Conservation (phyloP, 2,797 vertebrate species). For the Sebastes diaconus region DNA sequence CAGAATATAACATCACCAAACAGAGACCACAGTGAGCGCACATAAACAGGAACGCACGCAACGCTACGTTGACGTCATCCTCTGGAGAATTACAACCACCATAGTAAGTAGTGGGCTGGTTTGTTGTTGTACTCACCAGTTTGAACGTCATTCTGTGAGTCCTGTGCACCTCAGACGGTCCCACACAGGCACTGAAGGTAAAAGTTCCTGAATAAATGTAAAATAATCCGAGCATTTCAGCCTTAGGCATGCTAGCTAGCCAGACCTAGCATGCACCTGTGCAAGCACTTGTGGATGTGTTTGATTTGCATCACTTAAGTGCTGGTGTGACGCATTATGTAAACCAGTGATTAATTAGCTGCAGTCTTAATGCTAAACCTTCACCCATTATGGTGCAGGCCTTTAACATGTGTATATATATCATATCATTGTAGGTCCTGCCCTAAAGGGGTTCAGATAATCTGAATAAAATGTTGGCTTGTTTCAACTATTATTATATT, state of each 20-base stretch:
- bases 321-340: too few relatives aligned
- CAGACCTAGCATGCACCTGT: neutral
- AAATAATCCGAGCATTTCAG: too few relatives aligned
- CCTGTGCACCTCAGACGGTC: neutral
- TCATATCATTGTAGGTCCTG: neutral
- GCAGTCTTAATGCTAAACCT: too few relatives aligned
- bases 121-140: neutral
- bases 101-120: neutral
- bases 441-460: neutral
- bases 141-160: neutral
- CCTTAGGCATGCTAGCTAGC: too few relatives aligned
- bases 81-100: neutral
- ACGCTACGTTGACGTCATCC: neutral
- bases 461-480: neutral
- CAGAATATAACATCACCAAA: neutral
- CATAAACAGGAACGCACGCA: accelerated
- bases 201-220: too few relatives aligned
- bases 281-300: neutral
- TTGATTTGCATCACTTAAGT: too few relatives aligned
- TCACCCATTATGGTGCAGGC: too few relatives aligned
- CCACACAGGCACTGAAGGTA: too few relatives aligned
- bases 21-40: neutral
- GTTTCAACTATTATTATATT: too few relatives aligned
- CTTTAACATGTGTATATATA: too few relatives aligned
- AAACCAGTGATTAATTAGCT: too few relatives aligned